phyloP scores from a whole-genome alignment of 2,888 invertebrate species.

The Athetis lepigone region DNA sequence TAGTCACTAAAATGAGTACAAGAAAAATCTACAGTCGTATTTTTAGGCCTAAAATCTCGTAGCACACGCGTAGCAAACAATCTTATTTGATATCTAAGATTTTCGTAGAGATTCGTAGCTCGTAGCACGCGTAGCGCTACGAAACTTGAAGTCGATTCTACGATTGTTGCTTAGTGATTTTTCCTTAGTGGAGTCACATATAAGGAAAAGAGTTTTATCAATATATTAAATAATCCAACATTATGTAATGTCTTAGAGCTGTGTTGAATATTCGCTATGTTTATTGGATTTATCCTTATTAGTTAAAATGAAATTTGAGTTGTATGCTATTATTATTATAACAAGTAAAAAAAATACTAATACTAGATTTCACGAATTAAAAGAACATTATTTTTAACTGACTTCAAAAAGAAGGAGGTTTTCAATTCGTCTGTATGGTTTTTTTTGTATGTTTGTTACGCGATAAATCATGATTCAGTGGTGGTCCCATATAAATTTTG shows the following conservation, averaged over 20 bases:
- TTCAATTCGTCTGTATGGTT: too few relatives aligned
- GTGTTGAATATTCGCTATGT: slow-evolving; percentile 1
- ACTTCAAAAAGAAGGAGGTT: too few relatives aligned
- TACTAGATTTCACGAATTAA: too few relatives aligned
- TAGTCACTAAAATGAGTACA: background rate
- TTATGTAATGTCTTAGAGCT: slow-evolving; percentile 6
- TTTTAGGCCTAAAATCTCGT: background rate
- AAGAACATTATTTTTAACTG: too few relatives aligned
- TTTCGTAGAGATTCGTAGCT: slow-evolving; percentile 51
- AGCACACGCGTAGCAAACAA: slow-evolving; percentile 15
- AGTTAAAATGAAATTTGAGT: slow-evolving; percentile 1
- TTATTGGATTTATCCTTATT: slow-evolving; percentile 6
- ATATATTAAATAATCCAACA: slow-evolving; percentile 19
- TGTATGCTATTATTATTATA: background rate
- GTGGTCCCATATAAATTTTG: too few relatives aligned
- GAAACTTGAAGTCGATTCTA: slow-evolving; percentile 10
- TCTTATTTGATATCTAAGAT: slow-evolving; percentile 18
- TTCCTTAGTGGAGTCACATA: too few relatives aligned
- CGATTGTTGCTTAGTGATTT: background rate
- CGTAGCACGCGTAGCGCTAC: slow-evolving; percentile 42
- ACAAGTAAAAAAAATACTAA: too few relatives aligned
- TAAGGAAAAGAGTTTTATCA: background rate
- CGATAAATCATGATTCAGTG: too few relatives aligned
- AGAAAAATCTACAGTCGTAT: background rate
- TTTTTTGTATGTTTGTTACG: too few relatives aligned